Base-by-base conservation (phyloP, 2,113 vertebrate genomes). In the Thunnus maccoyii region DNA sequence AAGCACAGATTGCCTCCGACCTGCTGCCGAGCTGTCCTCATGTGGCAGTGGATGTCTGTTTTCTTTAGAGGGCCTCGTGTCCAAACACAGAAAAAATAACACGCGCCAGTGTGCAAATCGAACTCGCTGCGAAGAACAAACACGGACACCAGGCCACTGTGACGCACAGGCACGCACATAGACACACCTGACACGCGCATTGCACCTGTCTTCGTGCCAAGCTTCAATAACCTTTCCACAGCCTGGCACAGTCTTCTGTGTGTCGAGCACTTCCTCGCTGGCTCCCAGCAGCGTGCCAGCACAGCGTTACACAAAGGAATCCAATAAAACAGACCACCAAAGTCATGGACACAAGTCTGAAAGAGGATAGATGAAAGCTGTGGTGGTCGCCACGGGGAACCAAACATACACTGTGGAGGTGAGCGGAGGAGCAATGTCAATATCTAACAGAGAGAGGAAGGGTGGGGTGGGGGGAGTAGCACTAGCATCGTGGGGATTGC, bases 311-410 rank as follows among this genome's bases (percentile, higher is more conserved):
- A 88, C 81, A 91, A 89, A 88, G 80, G 55, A 80, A 47, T 56
- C 30, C 82, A 84, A 78, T 89, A 89, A 93, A 91, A 87, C 68
- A 80, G 87, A 86, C 86, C 81, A 83, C 87, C 85, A 90, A 92
- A 93, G 91, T 94, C 88, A 91, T 47, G 70, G 86, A 92, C 86
- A 79, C 88, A 66, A 52, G 56, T 13, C 79, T 85, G 65, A 88
- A 84, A 82, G 68, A 58, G 58, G n/a, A n/a, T 51, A 91, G 84
- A 92, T 93, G 83, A 92, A 92, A 92, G 91, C 81, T 3, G 27
- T 3, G 0, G 4, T 15, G 61, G 90, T 92, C 86, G 32, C 86
- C 91, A 85, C 66, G 50, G 88, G 90, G 83, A 93, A 78, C 83
- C 87, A 79, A 91, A 83, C 81, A 80, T 73, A 83, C 77, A 79